phyloP scores from a whole-genome alignment of 2,113 vertebrate species.

The Rynchops niger region DNA sequence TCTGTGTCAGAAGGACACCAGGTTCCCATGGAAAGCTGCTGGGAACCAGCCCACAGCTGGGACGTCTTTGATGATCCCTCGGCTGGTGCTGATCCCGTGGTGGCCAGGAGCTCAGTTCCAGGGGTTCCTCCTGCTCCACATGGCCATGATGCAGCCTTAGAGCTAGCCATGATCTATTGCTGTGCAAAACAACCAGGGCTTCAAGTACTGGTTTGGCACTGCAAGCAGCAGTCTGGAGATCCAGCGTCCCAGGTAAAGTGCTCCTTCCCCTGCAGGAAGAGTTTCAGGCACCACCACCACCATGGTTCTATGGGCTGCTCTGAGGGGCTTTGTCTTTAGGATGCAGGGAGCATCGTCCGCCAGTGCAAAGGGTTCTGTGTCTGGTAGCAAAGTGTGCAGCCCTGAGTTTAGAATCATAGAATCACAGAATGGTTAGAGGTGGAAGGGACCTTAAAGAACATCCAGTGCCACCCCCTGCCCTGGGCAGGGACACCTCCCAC shows the following conservation, averaged over 20 bases:
- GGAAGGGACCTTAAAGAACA: neutral
- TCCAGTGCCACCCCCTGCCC: neutral
- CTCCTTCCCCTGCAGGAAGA: neutral
- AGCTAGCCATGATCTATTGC: neutral
- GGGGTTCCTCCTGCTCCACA: neutral
- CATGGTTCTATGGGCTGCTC: neutral
- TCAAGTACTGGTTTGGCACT: neutral
- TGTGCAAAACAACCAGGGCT: too few species aligned
- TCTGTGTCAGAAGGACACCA: neutral
- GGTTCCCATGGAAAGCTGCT: neutral
- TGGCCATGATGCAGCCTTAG: neutral
- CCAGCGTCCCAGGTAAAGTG: neutral
- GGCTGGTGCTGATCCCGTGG: neutral
- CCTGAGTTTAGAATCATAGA: neutral
- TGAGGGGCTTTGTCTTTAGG: neutral
- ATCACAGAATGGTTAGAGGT: neutral
- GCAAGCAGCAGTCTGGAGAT: neutral
- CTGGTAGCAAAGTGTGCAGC: neutral
- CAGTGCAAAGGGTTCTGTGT: neutral
- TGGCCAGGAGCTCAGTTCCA: too few species aligned
- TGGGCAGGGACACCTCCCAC: neutral
- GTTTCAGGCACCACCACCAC: too few species aligned
- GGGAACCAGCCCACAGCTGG: neutral
- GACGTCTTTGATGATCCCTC: accelerated
- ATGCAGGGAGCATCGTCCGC: neutral